Conservation (phyloP, 2,888 invertebrate species). For the Galeopsomyia nigrocyanea region DNA sequence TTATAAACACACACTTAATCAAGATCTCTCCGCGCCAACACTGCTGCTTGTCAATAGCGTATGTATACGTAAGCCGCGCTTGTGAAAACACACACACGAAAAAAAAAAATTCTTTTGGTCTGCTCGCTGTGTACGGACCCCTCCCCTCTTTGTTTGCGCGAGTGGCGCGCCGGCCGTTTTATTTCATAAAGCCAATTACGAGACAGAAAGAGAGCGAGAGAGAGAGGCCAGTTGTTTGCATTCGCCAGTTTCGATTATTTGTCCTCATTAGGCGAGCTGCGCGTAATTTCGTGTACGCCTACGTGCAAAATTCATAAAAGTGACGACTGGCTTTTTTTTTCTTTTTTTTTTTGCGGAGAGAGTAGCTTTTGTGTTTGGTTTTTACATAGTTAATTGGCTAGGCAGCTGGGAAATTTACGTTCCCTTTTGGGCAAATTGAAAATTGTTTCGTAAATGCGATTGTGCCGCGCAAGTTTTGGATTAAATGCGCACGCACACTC, state of each 20-base stretch:
- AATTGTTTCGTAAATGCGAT: no score
- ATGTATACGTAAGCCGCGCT: not conserved
- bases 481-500: no score
- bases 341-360: no score
- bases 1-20: not conserved
- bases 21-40: not conserved
- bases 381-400: no score
- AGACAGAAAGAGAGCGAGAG: not conserved
- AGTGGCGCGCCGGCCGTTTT: conserved; percentile 20
- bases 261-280: conserved; percentile 35
- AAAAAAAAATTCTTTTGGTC: not conserved
- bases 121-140: not conserved
- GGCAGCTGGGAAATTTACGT: no score
- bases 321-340: conserved; percentile 7
- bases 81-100: not conserved
- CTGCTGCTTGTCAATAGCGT: no score
- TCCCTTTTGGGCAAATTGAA: no score
- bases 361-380: no score
- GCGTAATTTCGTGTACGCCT: conserved; percentile 33
- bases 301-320: conserved; percentile 45
- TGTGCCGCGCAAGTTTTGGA: no score
- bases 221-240: conserved; percentile 12
- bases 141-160: not conserved
- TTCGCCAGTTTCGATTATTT: conserved; percentile 40
- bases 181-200: conserved; percentile 46